A percentile compares a stretch with the other conserved stretches of the same genome.
These are phyloP conservation scores for Salvelinus sp. DNA, from an alignment of 2,113 vertebrate genomes.

Conservation along the genomic window DNA sequence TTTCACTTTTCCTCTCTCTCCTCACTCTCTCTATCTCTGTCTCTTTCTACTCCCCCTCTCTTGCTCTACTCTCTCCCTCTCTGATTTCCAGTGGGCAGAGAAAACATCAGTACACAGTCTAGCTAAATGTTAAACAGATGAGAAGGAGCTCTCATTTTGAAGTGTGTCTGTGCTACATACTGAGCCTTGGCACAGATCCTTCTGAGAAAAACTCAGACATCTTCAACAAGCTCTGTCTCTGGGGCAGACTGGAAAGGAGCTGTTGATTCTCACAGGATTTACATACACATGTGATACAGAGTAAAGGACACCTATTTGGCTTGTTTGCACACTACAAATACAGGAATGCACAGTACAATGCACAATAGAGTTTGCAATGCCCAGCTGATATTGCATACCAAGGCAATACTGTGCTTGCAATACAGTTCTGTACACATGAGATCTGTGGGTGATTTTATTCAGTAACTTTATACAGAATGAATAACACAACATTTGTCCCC, in stretches of 20 bases:
- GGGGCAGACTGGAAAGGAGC: not conserved
- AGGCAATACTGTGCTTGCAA: no score
- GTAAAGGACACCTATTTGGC: not conserved
- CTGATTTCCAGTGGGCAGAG: not conserved
- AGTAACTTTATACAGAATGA: no score
- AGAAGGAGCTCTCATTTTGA: conserved; percentile 7
- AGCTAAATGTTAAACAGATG: not conserved
- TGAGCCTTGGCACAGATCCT: not conserved
- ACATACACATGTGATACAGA: not conserved
- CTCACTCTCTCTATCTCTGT: not conserved
- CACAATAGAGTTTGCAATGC: no score
- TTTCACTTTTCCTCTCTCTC: not conserved
- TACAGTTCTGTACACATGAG: no score
- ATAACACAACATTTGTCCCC: no score
- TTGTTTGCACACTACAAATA: not conserved
- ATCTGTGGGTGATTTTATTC: no score
- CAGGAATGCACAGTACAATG: no score
- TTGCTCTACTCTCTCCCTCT: not conserved
- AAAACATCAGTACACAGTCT: not conserved
- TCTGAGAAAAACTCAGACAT: not conserved
- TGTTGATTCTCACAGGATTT: not conserved
- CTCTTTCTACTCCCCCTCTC: not conserved
- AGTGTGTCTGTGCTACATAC: not conserved
- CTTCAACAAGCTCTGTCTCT: no score
- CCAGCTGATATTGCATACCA: no score